Conservation (phyloP, 2,888 invertebrate genomes). For the Anticlea derivata region DNA sequence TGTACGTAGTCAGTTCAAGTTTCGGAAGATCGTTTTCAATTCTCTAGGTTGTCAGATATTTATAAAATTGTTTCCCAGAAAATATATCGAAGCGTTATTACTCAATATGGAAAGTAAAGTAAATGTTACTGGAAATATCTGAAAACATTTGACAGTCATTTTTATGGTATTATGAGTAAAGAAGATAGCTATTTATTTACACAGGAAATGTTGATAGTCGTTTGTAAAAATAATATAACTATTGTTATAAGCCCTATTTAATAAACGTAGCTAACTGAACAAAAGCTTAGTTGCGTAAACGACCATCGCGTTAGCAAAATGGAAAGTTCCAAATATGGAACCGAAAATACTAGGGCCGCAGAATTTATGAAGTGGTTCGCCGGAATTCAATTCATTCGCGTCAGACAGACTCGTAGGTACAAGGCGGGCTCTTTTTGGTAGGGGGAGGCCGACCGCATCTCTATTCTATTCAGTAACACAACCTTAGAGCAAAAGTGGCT, state of each 20-base stretch:
- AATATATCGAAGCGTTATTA: too few relatives aligned
- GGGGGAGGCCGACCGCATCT: conserved; percentile 10
- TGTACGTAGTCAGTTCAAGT: conserved; percentile 52
- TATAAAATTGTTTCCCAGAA: too few relatives aligned
- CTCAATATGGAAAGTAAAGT: too few relatives aligned
- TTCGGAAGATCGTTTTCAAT: conserved; percentile 44
- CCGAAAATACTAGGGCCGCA: conserved; percentile 69
- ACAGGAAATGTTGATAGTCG: too few relatives aligned
- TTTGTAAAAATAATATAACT: too few relatives aligned
- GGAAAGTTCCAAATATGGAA: conserved; percentile 75
- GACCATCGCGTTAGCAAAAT: conserved; percentile 32
- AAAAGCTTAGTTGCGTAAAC: background rate
- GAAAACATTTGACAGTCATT: too few relatives aligned
- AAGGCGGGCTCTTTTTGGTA: conserved; percentile 14
- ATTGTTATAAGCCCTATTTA: too few relatives aligned
- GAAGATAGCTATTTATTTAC: too few relatives aligned
- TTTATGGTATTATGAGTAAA: too few relatives aligned
- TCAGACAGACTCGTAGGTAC: conserved; percentile 17
- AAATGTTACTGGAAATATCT: too few relatives aligned
- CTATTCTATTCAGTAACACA: conserved; percentile 11
- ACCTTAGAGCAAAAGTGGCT: conserved; percentile 24
- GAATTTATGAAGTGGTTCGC: conserved; percentile 44
- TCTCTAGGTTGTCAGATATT: background rate
- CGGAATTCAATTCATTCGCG: conserved; percentile 33
- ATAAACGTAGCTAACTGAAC: background rate